Percentiles rank a stretch among this genome's conserved stretches.
These are phyloP conservation scores for Ennomos fuscantarius DNA, from an alignment of 2,888 invertebrate genomes.

Conservation along the genomic window DNA sequence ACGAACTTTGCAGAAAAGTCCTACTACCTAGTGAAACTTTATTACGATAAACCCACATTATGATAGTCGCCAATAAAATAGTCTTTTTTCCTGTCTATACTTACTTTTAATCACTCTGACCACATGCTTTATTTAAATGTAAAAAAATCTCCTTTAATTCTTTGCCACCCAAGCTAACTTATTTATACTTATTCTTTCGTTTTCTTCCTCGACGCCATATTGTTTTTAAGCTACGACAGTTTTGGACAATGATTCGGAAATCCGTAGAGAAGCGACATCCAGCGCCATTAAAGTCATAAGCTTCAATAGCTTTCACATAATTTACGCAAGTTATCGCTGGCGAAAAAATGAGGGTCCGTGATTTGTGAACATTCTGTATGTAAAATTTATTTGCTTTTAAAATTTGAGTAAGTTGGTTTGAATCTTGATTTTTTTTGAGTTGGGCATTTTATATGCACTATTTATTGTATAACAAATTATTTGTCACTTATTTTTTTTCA, in stretches of 20 bases:
- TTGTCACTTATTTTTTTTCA: not conserved
- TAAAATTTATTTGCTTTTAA: conserved; percentile 3
- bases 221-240: conserved; percentile 76
- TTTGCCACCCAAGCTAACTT: not conserved
- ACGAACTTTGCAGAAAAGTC: too few species aligned
- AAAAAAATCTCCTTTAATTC: not conserved
- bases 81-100: too few species aligned
- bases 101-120: too few species aligned
- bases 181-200: conserved; percentile 39
- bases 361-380: conserved; percentile 17
- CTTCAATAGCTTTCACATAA: conserved; percentile 30
- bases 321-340: conserved; percentile 27
- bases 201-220: conserved; percentile 59
- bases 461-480: too few species aligned
- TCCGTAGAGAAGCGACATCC: conserved; percentile 44
- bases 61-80: too few species aligned
- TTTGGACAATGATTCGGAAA: conserved; percentile 72
- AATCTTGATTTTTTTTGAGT: conserved; percentile 10
- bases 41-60: too few species aligned
- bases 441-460: not conserved
- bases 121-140: too few species aligned
- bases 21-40: too few species aligned
- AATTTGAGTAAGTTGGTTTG: conserved; percentile 14
- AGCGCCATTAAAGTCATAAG: conserved; percentile 18
- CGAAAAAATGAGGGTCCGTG: conserved; percentile 20